Evolutionary conservation across 2,113 vertebrate species (phyloP).

Genomic region (Callocephalon fimbriatum): DNA sequence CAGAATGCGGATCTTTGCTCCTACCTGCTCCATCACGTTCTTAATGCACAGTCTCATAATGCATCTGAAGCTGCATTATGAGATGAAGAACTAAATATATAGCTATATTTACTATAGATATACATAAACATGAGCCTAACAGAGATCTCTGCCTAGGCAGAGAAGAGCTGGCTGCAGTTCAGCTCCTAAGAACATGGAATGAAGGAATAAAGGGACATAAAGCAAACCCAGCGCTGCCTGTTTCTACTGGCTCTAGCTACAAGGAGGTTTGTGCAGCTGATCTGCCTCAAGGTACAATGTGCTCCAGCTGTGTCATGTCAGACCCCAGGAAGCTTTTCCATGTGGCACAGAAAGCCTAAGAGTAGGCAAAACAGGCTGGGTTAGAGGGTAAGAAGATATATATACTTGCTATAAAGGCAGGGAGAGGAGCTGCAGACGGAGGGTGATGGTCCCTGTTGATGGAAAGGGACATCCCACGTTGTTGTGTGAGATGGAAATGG

Average conservation of each 20-base stretch:
- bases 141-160: neutral
- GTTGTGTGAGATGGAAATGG: neutral
- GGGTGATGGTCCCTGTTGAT: neutral
- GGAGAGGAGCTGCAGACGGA: conserved; percentile 56
- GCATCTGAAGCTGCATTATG: neutral
- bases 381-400: conserved; percentile 37
- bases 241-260: conserved; percentile 45
- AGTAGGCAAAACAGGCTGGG: conserved; percentile 42
- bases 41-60: neutral
- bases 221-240: neutral
- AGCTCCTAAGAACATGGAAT: neutral
- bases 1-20: no score
- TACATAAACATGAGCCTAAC: neutral
- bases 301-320: neutral
- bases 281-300: neutral
- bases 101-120: neutral
- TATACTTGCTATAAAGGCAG: conserved; percentile 50
- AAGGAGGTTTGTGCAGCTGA: conserved; percentile 43
- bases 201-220: neutral
- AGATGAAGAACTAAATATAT: neutral
- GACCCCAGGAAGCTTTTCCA: neutral
- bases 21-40: no score
- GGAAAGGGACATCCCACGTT: neutral
- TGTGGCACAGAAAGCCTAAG: conserved; percentile 21
- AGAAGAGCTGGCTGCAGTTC: neutral